These are phyloP conservation scores for Atherix ibis DNA, from an alignment of 2,888 invertebrate genomes.

Conservation along the genomic window DNA sequence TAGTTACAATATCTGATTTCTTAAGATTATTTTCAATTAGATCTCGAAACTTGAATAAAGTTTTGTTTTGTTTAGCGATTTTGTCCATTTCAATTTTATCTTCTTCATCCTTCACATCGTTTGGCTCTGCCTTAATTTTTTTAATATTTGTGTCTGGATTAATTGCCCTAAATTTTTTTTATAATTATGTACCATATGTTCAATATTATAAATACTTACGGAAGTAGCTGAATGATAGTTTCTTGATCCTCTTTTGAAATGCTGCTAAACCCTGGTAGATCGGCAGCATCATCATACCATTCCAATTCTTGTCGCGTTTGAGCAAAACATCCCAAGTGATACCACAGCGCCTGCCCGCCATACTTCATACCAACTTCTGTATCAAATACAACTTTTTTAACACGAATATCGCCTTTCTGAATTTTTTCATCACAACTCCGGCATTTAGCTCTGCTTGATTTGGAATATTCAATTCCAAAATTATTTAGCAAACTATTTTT, in stretches of 20 bases:
- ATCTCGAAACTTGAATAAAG: constrained; percentile 47
- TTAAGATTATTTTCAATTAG: constrained; percentile 38
- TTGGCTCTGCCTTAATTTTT: constrained; percentile 55
- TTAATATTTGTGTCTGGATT: constrained; percentile 45
- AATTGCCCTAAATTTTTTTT: too few species aligned
- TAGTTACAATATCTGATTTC: constrained; percentile 42
- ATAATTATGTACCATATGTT: too few species aligned
- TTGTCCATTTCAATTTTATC: constrained; percentile 43
- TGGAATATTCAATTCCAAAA: constrained; percentile 70
- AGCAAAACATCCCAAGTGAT: constrained; percentile 82
- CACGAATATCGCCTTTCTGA: constrained; percentile 51
- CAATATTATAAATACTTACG: too few species aligned
- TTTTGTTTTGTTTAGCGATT: constrained; percentile 20
- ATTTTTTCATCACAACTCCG: constrained; percentile 75
- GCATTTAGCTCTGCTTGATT: constrained; percentile 66
- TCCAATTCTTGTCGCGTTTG: constrained; percentile 52
- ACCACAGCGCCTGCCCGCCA: constrained; percentile 77
- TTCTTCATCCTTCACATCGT: constrained; percentile 40
- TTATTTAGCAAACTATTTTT: constrained; percentile 39
- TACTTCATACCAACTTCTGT: constrained; percentile 62
- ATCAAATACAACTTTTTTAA: constrained; percentile 74
- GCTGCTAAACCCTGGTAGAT: constrained; percentile 57
- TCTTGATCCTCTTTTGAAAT: constrained; percentile 57
- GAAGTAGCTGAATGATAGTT: constrained; percentile 44
- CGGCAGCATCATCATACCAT: constrained; percentile 55